Evolutionary conservation across 2,888 invertebrate species (phyloP).

Genomic region (Rhodophaea formosa): DNA sequence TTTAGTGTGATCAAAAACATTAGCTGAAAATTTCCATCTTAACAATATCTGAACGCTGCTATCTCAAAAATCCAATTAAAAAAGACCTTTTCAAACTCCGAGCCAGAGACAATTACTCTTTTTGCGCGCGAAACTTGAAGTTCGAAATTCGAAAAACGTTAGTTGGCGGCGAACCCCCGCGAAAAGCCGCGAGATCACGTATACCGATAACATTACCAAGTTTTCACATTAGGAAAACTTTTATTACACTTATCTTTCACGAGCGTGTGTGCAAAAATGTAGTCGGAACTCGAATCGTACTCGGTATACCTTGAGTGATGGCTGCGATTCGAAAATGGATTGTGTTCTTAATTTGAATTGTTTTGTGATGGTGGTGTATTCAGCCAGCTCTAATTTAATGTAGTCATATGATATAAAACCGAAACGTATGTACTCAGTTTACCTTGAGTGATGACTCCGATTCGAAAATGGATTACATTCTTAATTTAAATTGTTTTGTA

Average conservation of each 20-base stretch:
- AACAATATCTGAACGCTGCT: no score
- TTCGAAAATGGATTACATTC: conserved; percentile 17
- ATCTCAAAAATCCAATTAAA: conserved; percentile 13
- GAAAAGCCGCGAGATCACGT: conserved; percentile 77
- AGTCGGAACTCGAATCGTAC: conserved; percentile 29
- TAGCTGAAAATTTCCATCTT: no score
- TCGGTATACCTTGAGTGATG: conserved; percentile 31
- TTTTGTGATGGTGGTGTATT: background rate
- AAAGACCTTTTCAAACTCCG: background rate
- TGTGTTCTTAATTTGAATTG: conserved; percentile 4
- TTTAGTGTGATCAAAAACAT: no score
- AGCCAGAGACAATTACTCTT: conserved; percentile 48
- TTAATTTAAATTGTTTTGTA: background rate
- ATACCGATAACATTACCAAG: conserved; percentile 78
- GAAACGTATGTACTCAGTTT: conserved; percentile 26
- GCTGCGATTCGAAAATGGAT: conserved; percentile 21
- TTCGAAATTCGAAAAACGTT: conserved; percentile 58
- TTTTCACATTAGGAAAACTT: conserved; percentile 76
- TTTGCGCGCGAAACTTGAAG: conserved; percentile 42
- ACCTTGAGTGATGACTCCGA: conserved; percentile 30
- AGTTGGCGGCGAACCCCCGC: conserved; percentile 49
- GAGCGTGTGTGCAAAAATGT: conserved; percentile 57
- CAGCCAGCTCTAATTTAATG: no score
- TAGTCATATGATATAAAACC: no score
- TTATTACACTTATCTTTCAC: conserved; percentile 76